Conservation (phyloP, 2,797 vertebrate genomes). For the Epinephelus coioides region DNA sequence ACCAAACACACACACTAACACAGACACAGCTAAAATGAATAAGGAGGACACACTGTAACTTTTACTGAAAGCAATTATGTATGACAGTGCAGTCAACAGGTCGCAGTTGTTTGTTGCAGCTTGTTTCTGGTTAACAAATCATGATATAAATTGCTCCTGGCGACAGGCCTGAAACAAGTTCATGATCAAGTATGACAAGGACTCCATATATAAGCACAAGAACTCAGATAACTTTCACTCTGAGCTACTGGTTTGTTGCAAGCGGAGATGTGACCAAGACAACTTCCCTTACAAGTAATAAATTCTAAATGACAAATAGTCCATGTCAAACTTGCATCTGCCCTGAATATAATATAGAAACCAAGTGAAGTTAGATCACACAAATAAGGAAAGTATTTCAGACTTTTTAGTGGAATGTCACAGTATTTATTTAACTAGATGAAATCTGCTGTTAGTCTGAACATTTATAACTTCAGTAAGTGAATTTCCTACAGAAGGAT, state of each 20-base stretch:
- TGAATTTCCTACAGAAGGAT: background rate
- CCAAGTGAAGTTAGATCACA: background rate
- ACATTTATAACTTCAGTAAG: background rate
- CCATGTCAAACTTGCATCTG: background rate
- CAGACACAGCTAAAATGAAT: background rate
- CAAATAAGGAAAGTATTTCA: background rate
- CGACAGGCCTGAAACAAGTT: background rate
- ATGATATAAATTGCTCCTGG: background rate
- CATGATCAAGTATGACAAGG: background rate
- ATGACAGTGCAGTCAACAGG: conserved; percentile 33
- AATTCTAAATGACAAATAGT: no score
- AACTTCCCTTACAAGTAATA: background rate
- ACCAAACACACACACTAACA: background rate
- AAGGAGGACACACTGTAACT: background rate
- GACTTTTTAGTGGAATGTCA: background rate
- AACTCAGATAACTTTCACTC: background rate
- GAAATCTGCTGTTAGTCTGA: background rate
- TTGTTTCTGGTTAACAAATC: background rate
- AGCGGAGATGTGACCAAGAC: background rate
- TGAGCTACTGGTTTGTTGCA: background rate
- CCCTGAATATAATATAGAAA: background rate
- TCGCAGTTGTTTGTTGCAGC: conserved; percentile 3
- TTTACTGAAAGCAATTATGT: background rate
- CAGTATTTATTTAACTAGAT: background rate
- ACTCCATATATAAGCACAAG: background rate